A percentile compares a stretch with the other conserved stretches of the same genome.
Evolutionary conservation across 2,113 vertebrate genomes (phyloP).

Genomic region (Pseudorasbora parva): DNA sequence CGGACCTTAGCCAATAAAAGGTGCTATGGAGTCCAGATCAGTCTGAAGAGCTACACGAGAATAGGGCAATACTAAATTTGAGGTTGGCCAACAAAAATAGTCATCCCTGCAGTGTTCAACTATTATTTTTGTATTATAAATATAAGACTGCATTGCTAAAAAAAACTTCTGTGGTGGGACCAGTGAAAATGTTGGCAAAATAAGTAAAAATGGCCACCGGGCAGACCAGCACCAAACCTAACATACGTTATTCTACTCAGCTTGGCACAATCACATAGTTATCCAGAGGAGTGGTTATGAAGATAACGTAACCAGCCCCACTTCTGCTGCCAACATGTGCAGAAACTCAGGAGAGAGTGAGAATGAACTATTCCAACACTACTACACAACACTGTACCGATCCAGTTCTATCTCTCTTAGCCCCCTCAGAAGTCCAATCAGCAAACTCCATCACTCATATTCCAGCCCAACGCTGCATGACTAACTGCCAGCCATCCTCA

Average conservation of each 20-base stretch:
- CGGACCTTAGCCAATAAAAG: too few relatives aligned
- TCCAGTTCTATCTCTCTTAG: background rate
- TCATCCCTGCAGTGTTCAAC: background rate
- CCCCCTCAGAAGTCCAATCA: conserved; percentile 44
- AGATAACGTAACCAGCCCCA: background rate
- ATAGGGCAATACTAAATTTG: background rate
- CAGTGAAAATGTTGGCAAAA: background rate
- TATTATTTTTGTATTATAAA: background rate
- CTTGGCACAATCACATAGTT: background rate
- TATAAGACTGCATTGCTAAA: background rate
- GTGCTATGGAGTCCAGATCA: too few relatives aligned
- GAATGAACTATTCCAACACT: background rate
- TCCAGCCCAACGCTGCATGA: conserved; percentile 31
- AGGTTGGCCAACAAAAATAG: background rate
- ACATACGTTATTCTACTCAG: background rate
- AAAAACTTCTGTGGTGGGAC: background rate
- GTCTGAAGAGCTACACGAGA: too few relatives aligned
- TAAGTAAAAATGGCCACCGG: background rate
- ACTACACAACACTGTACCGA: background rate
- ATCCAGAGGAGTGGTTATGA: background rate
- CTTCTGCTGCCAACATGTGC: background rate
- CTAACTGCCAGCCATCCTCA: conserved; percentile 34
- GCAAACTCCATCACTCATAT: conserved; percentile 55
- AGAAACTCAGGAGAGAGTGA: background rate
- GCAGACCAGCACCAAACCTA: background rate